phyloP scores from a whole-genome alignment of 2,113 vertebrate genomes.

The Malurus elegans region DNA sequence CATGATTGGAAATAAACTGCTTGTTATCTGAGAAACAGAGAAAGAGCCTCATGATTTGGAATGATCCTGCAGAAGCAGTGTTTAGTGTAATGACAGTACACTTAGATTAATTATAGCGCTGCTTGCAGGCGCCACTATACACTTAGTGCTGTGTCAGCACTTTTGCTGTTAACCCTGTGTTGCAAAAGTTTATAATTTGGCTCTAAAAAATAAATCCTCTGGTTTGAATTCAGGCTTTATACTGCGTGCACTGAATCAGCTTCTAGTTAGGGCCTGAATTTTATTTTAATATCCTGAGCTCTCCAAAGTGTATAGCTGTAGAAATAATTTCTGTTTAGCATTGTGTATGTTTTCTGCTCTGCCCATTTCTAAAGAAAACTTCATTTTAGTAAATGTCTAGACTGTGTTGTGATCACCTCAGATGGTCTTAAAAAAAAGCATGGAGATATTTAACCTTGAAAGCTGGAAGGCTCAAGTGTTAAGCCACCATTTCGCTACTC shows the following conservation, averaged over 20 bases:
- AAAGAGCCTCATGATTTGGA: constrained; percentile 55
- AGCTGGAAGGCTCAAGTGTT: neutral
- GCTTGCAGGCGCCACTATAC: constrained; percentile 56
- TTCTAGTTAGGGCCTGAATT: neutral
- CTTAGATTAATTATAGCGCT: constrained; percentile 76
- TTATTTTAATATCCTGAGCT: neutral
- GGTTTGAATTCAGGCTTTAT: neutral
- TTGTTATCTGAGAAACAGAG: constrained; percentile 57
- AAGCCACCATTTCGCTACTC: neutral
- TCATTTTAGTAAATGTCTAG: neutral
- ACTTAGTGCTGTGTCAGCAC: constrained; percentile 59
- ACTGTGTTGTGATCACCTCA: neutral
- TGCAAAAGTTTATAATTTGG: constrained; percentile 37
- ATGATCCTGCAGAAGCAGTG: constrained; percentile 68
- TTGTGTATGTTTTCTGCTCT: neutral
- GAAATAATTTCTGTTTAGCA: neutral
- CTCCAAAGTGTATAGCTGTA: neutral
- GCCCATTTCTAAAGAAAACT: neutral
- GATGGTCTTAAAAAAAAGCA: neutral
- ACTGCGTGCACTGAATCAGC: neutral
- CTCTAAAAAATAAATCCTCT: neutral
- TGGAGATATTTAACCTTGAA: neutral
- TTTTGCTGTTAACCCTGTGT: constrained; percentile 61
- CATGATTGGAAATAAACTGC: constrained; percentile 70
- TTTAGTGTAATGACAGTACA: constrained; percentile 73